phyloP scores from a whole-genome alignment of 2,888 invertebrate genomes.

The Tetranychus truncatus region DNA sequence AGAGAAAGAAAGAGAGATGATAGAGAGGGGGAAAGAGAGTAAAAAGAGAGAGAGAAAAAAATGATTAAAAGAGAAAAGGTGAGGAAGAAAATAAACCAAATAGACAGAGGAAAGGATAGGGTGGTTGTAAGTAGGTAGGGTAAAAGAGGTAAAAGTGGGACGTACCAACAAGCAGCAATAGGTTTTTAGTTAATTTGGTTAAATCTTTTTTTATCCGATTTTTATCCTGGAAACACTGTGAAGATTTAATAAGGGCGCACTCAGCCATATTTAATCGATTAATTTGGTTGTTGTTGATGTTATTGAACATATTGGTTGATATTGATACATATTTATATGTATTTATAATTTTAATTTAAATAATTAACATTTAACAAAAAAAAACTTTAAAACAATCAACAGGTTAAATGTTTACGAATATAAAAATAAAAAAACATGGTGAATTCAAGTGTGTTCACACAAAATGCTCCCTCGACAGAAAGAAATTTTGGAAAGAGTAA shows the following conservation, averaged over 20 bases:
- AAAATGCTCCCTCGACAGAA: too few relatives aligned
- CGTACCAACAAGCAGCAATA: slow-evolving; percentile 25
- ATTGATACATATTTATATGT: neutral
- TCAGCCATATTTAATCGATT: slow-evolving; percentile 25
- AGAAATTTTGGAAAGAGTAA: neutral
- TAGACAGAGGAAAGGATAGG: neutral
- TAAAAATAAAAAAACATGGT: neutral
- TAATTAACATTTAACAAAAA: neutral
- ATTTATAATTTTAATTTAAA: neutral
- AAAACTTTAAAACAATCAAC: neutral
- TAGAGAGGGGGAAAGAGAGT: slow-evolving; percentile 2
- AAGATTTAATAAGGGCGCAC: slow-evolving; percentile 14
- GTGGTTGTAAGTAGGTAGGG: neutral
- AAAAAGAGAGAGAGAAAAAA: neutral
- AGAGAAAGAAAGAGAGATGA: slow-evolving; percentile 5
- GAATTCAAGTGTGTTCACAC: neutral
- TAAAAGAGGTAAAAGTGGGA: slow-evolving; percentile 7
- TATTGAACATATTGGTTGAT: neutral
- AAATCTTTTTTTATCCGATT: slow-evolving; percentile 25
- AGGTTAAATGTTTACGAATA: neutral
- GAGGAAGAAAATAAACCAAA: neutral
- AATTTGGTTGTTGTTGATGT: neutral
- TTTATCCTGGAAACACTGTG: slow-evolving; percentile 24
- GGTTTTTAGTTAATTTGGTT: slow-evolving; percentile 25
- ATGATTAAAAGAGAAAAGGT: neutral